Conservation (phyloP, 1,140 invertebrate genomes). For the Ruditapes philippinarum region DNA sequence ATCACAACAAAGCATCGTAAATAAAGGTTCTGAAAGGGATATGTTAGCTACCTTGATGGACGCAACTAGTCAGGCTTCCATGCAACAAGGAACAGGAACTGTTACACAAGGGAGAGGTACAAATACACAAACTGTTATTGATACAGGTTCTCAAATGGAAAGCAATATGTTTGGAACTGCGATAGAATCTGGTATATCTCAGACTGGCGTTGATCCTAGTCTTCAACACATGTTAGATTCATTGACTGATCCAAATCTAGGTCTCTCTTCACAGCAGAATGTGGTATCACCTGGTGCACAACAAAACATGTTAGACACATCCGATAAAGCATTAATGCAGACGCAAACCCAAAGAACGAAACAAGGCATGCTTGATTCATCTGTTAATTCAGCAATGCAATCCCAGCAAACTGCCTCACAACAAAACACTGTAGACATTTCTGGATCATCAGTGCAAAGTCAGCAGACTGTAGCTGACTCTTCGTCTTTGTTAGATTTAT, state of each 20-base stretch:
- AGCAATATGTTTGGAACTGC: neutral
- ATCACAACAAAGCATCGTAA: neutral
- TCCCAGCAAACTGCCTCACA: neutral
- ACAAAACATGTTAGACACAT: neutral
- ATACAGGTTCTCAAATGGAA: neutral
- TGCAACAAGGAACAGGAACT: neutral
- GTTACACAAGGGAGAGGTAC: neutral
- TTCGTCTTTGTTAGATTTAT: too few species aligned
- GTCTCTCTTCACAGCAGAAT: neutral
- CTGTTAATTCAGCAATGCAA: too few species aligned
- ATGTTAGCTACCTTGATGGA: conserved; percentile 3
- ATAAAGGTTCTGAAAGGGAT: conserved; percentile 1
- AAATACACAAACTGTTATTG: neutral
- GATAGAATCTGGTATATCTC: neutral
- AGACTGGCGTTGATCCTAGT: neutral
- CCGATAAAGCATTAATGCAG: too few species aligned
- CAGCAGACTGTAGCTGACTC: neutral
- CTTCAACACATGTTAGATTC: neutral
- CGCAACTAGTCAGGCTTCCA: neutral
- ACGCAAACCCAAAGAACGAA: neutral
- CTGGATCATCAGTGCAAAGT: neutral
- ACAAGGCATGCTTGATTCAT: neutral
- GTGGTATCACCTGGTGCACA: neutral
- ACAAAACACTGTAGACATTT: neutral
- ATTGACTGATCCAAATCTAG: neutral